Conservation (phyloP, 1,140 invertebrate genomes). For the Neoseiulus cucumeris region DNA sequence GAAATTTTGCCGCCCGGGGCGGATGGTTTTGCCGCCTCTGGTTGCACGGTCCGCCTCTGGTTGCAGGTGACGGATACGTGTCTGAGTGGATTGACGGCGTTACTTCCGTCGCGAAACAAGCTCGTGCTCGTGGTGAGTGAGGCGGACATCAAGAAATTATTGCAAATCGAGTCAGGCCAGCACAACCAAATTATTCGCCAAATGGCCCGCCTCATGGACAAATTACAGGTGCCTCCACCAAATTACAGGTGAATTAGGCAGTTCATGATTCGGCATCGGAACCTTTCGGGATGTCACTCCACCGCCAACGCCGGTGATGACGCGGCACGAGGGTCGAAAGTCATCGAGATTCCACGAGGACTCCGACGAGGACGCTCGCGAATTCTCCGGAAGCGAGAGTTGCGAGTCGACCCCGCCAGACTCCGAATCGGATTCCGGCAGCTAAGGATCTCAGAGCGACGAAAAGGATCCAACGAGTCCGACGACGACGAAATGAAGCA, state of each 20-base stretch:
- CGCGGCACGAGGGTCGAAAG: constrained; percentile 29
- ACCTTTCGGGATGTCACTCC: constrained; percentile 59
- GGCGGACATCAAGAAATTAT: constrained; percentile 66
- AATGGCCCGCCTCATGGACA: constrained; percentile 70
- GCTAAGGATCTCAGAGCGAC: constrained; percentile 15
- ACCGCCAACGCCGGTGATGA: constrained; percentile 22
- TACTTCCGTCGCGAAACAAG: constrained; percentile 83
- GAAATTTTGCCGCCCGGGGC: no score
- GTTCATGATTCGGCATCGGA: constrained; percentile 77
- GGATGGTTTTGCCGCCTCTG: no score
- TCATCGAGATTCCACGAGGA: constrained; percentile 34
- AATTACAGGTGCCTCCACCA: constrained; percentile 66
- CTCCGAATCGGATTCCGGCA: constrained; percentile 11
- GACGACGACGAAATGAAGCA: constrained; percentile 8
- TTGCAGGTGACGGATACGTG: constrained; percentile 65
- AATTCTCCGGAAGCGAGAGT: constrained; percentile 15
- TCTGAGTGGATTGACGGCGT: constrained; percentile 70
- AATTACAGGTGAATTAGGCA: no score
- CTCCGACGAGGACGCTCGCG: constrained; percentile 18
- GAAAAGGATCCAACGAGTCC: constrained; percentile 10
- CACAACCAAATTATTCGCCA: constrained; percentile 72
- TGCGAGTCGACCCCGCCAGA: not conserved
- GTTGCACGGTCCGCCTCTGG: no score
- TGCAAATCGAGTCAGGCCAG: constrained; percentile 63
- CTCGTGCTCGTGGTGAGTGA: constrained; percentile 77